Evolutionary conservation across 2,797 vertebrate species (phyloP).

Genomic region (Enteromius treurensis): DNA sequence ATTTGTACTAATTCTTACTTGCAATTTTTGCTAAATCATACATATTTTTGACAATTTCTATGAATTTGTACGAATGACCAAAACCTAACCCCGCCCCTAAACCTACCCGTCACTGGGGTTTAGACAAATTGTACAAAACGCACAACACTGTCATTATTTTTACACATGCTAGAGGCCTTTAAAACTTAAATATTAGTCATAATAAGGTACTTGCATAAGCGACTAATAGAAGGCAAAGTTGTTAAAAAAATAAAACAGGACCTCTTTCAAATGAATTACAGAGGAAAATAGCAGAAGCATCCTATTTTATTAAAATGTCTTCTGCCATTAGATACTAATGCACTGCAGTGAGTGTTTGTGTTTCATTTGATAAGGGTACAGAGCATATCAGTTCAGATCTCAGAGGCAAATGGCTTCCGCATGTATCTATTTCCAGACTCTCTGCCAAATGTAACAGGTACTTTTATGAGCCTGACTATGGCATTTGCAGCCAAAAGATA

Average conservation of each 20-base stretch:
- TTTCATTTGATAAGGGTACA: slow-evolving; percentile 2
- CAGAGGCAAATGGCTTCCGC: slow-evolving; percentile 9
- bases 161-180: no score
- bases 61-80: no score
- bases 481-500: not conserved
- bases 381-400: slow-evolving; percentile 7
- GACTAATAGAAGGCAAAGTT: not conserved
- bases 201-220: no score
- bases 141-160: no score
- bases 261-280: not conserved
- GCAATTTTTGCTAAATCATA: no score
- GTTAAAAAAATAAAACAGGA: not conserved
- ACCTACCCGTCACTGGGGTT: no score
- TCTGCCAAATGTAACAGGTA: not conserved
- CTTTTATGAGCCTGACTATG: not conserved
- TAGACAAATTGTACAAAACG: no score
- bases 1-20: no score
- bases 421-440: slow-evolving; percentile 8
- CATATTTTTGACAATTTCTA: no score
- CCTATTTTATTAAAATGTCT: not conserved
- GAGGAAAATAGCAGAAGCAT: not conserved
- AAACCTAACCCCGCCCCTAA: no score
- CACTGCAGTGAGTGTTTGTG: not conserved
- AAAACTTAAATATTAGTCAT: no score
- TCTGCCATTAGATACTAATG: slow-evolving; percentile 2